Evolutionary conservation across 1,140 invertebrate genomes (phyloP).

Genomic region (Trachymyrmex cornetzi): DNA sequence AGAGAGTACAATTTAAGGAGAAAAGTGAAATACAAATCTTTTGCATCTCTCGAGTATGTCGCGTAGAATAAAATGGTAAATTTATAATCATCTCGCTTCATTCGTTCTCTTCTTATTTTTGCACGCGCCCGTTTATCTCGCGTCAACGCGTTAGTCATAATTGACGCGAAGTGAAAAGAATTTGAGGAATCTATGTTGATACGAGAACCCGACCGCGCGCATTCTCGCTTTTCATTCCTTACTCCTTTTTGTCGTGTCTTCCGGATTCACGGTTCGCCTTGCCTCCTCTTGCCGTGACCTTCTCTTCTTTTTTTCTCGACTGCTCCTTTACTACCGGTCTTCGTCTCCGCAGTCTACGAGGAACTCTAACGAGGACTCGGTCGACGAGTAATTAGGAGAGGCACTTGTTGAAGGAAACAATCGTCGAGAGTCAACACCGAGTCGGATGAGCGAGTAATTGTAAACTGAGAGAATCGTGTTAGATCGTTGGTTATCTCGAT

Average conservation of each 20-base stretch:
- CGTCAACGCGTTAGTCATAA: constrained; percentile 6
- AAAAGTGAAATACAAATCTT: neutral
- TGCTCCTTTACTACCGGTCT: constrained; percentile 69
- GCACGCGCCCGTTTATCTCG: neutral
- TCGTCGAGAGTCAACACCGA: constrained; percentile 70
- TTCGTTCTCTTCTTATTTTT: neutral
- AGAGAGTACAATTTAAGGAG: neutral
- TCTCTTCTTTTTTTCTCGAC: constrained; percentile 46
- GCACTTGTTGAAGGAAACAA: constrained; percentile 76
- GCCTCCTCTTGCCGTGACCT: neutral
- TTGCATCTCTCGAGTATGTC: neutral
- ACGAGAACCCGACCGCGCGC: constrained; percentile 36
- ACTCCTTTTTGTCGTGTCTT: constrained; percentile 55
- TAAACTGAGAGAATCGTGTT: constrained; percentile 68
- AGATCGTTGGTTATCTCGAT: constrained; percentile 59
- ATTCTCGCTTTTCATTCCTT: constrained; percentile 60
- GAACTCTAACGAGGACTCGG: constrained; percentile 59
- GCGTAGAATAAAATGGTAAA: neutral
- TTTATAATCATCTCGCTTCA: neutral
- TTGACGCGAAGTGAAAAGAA: constrained; percentile 44
- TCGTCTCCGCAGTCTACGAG: constrained; percentile 57
- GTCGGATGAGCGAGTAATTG: constrained; percentile 68
- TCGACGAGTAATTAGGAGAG: constrained; percentile 75
- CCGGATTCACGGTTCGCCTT: constrained; percentile 60
- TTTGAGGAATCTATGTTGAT: constrained; percentile 44